Evolutionary conservation across 2,113 vertebrate species (phyloP), one percentile per base, ranked within the genome.

Genomic region (Leucosticte australis): DNA sequence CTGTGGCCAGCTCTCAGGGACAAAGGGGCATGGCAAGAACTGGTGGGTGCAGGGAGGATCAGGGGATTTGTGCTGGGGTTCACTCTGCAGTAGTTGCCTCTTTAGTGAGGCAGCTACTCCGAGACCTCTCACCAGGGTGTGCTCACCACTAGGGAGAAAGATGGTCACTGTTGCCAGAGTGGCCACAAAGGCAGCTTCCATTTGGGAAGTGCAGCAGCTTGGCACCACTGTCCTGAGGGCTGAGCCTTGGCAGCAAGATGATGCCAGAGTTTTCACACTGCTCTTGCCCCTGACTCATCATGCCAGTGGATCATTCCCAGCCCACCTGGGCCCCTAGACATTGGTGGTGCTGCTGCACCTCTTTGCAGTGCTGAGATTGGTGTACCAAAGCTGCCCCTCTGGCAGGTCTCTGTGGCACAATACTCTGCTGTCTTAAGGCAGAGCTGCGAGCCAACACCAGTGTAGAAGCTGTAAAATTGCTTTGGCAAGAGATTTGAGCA

Each of bases 361-460:
- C 50, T 73, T 57, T 10, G 35, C 24, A 63, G 31, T 6, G 37
- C 68, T 42, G 69, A 0, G 0, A 27, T 1, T 60, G 21, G 14
- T 24, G 50, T 3, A 26, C 1, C 50, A 67, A 49, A 85, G n/a
- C 39, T 49, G 37, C 26, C 31, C 52, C 56, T 62, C n/a, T 0
- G 0, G 59, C 33, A 47, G 68, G 49, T 26, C 23, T 77, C 41
- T 42, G 49, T 7, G 2, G 49, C 33, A 59, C n/a, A 68, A 4
- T 1, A 0, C 17, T 4, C 44, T 3, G 3, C 68, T 56, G 33
- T 13, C 26, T 60, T 42, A 37, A 28, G 1, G 37, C 26, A 31
- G 23, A 63, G 26, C 53, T 44, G 47, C 3, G 60, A 78, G 65
- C 42, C 50, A 74, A 14, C 5, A 4, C 37, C 14, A 68, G 27